Base-by-base conservation (phyloP, 2,113 vertebrate species). In the Misgurnus anguillicaudatus region DNA sequence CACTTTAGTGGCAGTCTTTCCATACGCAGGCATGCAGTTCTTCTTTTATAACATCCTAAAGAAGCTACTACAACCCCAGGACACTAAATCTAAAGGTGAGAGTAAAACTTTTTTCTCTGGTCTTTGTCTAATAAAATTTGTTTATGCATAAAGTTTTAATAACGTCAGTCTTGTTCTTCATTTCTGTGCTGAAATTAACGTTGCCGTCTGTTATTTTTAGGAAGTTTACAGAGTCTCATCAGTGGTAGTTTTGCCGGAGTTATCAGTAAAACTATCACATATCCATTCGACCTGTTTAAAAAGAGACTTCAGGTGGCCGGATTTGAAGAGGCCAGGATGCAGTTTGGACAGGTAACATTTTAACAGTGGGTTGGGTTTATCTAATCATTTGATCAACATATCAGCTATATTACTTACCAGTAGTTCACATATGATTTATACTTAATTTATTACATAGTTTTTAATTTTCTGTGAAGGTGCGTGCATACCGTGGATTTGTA, bases 11-110 rank as follows among this genome's bases (percentile, higher is more conserved):
- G 96, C 97, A 0, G 87, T 98, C 66, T 97, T 98, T 86, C 98
- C 97, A 0, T 97, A 99, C 0, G 96, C 97, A 1, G 97, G 97
- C 17, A 86, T 99, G 78, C 97, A 99, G 90, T 99, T 99, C 87
- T 95, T 94, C 85, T 95, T 91, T 86, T 99, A 98, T 89, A 96
- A 92, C n/a, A 41, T 95, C 77, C 85, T 98, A 79, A 95, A 94
- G 83, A 90, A 83, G 0, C 41, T 90, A 19, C 91, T 68, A 85
- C 88, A 88, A 70, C 80, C n/a, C 0, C 86, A n/a, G 75, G 48
- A 75, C 0, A 75, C 78, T 0, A 73, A 90, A 24, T 85, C 78
- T 17, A 90, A 85, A 86, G 96, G 97, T 98, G 76, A 83, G 93
- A 76, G 58, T 2, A 9, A 0, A 0, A 6, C 74, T 9, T 51